Evolutionary conservation across 2,888 invertebrate species (phyloP), one percentile per base, ranked within the genome.

Genomic region (Sarcophaga subvicina): DNA sequence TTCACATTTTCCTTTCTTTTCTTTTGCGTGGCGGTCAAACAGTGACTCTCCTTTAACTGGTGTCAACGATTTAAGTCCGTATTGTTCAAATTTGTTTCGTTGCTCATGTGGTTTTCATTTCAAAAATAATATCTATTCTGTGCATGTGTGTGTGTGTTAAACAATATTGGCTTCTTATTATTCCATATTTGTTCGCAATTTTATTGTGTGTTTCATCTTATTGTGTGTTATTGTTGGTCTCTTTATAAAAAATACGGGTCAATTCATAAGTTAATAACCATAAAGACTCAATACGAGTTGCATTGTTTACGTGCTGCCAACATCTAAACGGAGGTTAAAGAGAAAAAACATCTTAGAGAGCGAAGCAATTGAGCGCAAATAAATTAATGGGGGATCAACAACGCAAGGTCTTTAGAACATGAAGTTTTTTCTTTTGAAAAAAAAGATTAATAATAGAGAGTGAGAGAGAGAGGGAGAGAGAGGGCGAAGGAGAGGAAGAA

Each of bases 211-310:
- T 67, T 67, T 45, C 27, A 27, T 6, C 1, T 37, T 64, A 25
- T 20, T 22, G 17, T 25, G 3, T 80, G 37, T 49, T 45, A 37
- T 67, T 54, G 54, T 54, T 54, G 17, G 54, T 54, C 17, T 47
- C 47, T 20, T 47, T 12, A 47, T 67, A 71, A 27, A 59, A 62
- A 78, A 84, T 80, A 17, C 76, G 84, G 84, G 84, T 80, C 84
- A 84, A 80, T 84, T 80, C 80, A 80, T 76, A 84, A 84, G 84
- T 84, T 80, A 84, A 84, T 80, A 84, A 75, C 80, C 75, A 78
- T 83, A 84, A 84, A 66, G 70, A 84, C 80, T 80, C 80, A 60
- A 84, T 80, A 25, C 22, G 37, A 62, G 49, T 80, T 10, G 47
- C 47, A 76, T 64, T 78, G 72, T 83, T 78, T 78, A 72, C 72